Evolutionary conservation across 2,113 vertebrate species (phyloP).

Genomic region (Protobothrops mucrosquamatus): DNA sequence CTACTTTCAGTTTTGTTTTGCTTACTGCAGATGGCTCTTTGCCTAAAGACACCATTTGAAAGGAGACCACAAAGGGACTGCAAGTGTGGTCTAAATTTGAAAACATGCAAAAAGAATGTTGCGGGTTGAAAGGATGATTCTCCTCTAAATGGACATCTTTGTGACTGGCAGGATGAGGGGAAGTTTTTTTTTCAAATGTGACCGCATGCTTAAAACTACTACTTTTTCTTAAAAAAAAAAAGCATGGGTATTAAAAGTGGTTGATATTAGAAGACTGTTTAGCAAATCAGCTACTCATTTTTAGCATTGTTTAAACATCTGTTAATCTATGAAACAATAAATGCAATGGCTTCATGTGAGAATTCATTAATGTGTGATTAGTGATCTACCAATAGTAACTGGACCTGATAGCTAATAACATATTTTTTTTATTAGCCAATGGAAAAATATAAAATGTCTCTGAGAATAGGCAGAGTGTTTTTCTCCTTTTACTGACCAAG

Average conservation of each 20-base stretch:
- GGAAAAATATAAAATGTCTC: background rate
- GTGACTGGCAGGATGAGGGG: background rate
- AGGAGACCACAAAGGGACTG: background rate
- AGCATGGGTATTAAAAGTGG: background rate
- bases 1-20: background rate
- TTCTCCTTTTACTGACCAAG: background rate
- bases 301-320: background rate
- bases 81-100: background rate
- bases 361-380: background rate
- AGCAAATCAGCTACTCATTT: background rate
- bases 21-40: background rate
- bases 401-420: background rate
- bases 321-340: background rate
- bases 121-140: background rate
- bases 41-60: accelerated
- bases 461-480: background rate
- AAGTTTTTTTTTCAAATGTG: background rate
- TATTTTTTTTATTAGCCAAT: background rate
- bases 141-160: accelerated
- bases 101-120: background rate
- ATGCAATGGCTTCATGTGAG: background rate
- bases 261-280: background rate
- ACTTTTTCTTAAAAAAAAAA: background rate
- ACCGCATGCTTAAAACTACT: background rate
- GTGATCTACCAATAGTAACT: background rate